A percentile compares a stretch with the other conserved stretches of the same genome.
phyloP scores from a whole-genome alignment of 2,888 invertebrate genomes.

The Perithous albicinctus region DNA sequence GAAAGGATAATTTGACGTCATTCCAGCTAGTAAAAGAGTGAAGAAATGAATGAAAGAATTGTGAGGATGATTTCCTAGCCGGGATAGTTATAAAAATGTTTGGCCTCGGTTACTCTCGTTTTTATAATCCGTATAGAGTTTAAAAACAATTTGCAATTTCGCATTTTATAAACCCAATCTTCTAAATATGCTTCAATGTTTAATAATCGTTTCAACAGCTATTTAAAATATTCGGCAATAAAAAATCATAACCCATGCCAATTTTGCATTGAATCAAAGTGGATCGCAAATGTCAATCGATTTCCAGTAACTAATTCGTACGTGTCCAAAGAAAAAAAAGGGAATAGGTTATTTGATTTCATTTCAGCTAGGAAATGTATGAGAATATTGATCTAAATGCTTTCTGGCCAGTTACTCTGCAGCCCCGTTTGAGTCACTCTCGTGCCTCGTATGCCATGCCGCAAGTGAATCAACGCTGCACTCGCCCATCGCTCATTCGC shows the following conservation, averaged over 20 bases:
- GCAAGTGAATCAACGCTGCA: slow-evolving; percentile 52
- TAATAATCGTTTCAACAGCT: neutral
- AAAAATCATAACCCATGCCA: neutral
- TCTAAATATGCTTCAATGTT: neutral
- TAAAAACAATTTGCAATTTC: neutral
- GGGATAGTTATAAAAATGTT: no score
- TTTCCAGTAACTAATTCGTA: no score
- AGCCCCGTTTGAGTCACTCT: slow-evolving; percentile 47
- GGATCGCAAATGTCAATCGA: no score
- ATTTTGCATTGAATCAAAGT: neutral
- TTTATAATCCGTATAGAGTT: no score
- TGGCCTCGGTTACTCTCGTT: no score
- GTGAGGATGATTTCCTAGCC: no score
- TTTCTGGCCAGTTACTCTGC: slow-evolving; percentile 20
- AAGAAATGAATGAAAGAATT: no score
- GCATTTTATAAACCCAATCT: neutral
- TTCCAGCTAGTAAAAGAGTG: neutral
- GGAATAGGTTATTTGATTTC: neutral
- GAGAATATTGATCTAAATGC: slow-evolving; percentile 29
- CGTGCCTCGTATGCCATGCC: slow-evolving; percentile 17
- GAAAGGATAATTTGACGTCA: neutral
- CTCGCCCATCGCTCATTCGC: slow-evolving; percentile 24
- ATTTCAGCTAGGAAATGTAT: slow-evolving; percentile 1
- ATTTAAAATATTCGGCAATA: neutral
- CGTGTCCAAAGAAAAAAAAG: no score